Evolutionary conservation across 1,140 invertebrate species (phyloP), one percentile per base, ranked within the genome.

Genomic region (Macrobrachium nipponense): DNA sequence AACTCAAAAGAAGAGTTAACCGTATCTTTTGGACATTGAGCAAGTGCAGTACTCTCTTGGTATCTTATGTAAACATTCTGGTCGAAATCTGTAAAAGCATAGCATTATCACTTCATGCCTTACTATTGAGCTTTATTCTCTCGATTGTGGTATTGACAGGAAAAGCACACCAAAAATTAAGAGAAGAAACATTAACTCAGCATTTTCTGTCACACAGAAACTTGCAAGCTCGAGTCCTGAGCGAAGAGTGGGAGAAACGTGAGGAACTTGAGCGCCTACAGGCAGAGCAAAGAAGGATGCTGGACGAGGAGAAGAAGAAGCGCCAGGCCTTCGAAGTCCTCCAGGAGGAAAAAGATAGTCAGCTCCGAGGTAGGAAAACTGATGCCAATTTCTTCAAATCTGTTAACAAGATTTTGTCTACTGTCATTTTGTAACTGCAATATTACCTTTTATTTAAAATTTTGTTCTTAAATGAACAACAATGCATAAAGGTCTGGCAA

Each of bases 221-320:
- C 62, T 91, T 95, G 76, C 95, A 95, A 91, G 94, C 95, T 15
- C 70, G 95, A 89, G 94, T 97, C 66, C 91, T 97, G 78, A 93
- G 94, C 62, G 96, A 97, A 91, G 96, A 96, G 92, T 96, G 95
- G 95, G 95, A 95, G 89, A 95, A 94, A 90, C 90, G 95, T 88
- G 95, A 96, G 90, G 94, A 96, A 90, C 90, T 96, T 68, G 96
- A 96, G 91, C 92, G 92, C 81, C 90, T 96, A 17, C 95, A 96
- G 91, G 93, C 94, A 89, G 95, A 96, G 90, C 95, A 96, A 90
- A 93, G 93, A 81, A 90, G 93, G 89, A 91, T 96, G 89, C 90
- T 96, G 75, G 94, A 95, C 90, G 93, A 94, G 89, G 95, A 96
- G 90, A 93, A 94, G 89, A 91, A 93, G 82, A 96, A 96, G 91